Percentiles rank a stretch among this genome's conserved stretches.
Conservation (phyloP, 2,797 vertebrate genomes). For the Coranthus polyacanthus region DNA sequence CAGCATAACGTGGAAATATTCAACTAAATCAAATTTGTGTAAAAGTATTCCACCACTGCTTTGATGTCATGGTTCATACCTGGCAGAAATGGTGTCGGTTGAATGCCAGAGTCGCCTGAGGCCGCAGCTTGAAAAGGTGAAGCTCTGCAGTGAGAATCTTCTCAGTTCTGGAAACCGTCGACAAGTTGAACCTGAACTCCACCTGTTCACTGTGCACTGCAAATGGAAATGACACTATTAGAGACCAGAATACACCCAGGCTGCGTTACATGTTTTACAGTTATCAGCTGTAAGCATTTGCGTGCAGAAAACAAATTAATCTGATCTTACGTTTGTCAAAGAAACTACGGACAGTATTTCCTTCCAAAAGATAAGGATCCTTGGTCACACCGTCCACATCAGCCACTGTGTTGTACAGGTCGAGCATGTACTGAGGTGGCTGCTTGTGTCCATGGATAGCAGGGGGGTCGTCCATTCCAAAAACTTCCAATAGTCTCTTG, state of each 20-base stretch:
- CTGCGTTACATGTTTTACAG: fast-evolving
- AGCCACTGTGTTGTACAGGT: conserved; percentile 91
- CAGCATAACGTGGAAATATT: too few relatives aligned
- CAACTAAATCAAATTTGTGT: too few relatives aligned
- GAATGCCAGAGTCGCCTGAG: conserved; percentile 66
- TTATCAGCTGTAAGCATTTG: background rate
- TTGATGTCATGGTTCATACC: conserved; percentile 38
- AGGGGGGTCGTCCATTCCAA: conserved; percentile 92
- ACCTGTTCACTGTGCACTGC: conserved; percentile 87
- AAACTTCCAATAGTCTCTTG: conserved; percentile 90
- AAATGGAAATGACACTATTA: conserved; percentile 16
- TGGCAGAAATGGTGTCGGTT: conserved; percentile 86
- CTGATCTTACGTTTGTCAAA: conserved; percentile 89
- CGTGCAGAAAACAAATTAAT: background rate
- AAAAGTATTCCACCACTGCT: too few relatives aligned
- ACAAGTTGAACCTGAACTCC: conserved; percentile 89
- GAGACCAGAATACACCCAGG: background rate
- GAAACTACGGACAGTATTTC: conserved; percentile 94
- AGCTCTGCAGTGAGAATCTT: conserved; percentile 91
- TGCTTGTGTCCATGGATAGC: conserved; percentile 82
- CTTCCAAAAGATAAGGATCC: conserved; percentile 88
- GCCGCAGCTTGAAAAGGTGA: conserved; percentile 91
- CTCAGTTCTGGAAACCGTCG: conserved; percentile 88
- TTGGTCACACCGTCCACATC: conserved; percentile 92
- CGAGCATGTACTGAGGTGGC: conserved; percentile 94